Evolutionary conservation across 2,113 vertebrate species (phyloP), one percentile per base, ranked within the genome.

Genomic region (Neolamprologus brichardi): DNA sequence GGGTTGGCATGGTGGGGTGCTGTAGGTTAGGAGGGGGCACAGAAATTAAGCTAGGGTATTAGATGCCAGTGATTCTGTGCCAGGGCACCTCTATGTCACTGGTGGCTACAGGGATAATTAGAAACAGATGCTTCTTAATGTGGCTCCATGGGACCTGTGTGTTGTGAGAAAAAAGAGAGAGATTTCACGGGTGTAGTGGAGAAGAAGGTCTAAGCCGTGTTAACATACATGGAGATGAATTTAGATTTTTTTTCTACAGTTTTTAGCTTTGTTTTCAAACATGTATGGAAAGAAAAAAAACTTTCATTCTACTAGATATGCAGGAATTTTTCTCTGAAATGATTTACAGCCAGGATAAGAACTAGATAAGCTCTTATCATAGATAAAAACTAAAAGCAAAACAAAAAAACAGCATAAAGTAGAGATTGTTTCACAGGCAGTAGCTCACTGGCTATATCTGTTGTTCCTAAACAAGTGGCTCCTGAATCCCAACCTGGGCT

Each of bases 61-160:
- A 54, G 85, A 51, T 91, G 91, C 90, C 92, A 93, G 91, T 25
- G 93, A 60, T 79, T 91, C 32, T 78, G 84, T 93, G 91, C 94
- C 94, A 94, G 89, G 92, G 93, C 94, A 92, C 91, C 91, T 94
- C 83, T 70, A 20, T 94, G 93, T 93, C 93, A 95, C 93, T 89
- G 93, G 93, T 95, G 95, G 94, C 91, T 94, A 58, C 46, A 89
- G 87, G 87, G 90, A 58, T 92, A 95, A 96, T 96, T 84, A 93
- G 87, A 64, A 96, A 86, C 96, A 96, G 90, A 94, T 96, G 96
- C 87, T 93, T 89, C 89, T 94, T 95, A 96, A 95, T 64, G 87
- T 49, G 79, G 77, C 87, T 93, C 92, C 87, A 81, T 84, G 86
- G 91, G 87, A 92, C 88, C 83, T n/a, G 90, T 32, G 85, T 62